Percentiles rank a stretch among this genome's conserved stretches.
phyloP scores from a whole-genome alignment of 92 coral and sea anemone species.

The Galaxea fascicularis region DNA sequence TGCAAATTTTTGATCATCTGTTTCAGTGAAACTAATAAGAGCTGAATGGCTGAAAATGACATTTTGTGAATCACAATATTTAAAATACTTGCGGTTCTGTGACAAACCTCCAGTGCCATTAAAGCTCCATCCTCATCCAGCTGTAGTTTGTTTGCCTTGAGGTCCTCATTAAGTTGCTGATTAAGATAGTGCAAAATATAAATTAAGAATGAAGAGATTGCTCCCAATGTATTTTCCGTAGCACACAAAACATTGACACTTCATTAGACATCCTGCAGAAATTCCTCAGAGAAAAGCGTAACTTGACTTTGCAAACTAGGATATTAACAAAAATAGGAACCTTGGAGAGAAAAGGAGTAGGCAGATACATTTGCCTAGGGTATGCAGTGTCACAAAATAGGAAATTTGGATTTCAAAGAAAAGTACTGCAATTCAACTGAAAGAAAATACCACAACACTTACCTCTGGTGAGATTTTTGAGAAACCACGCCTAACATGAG shows the following conservation, averaged over 20 bases:
- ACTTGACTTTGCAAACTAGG: too few species aligned
- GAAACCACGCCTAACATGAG: constrained; percentile 87
- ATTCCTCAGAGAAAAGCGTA: too few species aligned
- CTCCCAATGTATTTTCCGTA: neutral
- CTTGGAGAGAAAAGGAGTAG: too few species aligned
- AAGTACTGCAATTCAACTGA: too few species aligned
- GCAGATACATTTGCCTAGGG: too few species aligned
- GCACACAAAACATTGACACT: too few species aligned
- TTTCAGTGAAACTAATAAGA: too few species aligned
- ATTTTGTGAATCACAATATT: neutral
- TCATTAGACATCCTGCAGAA: too few species aligned
- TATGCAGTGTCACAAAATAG: too few species aligned
- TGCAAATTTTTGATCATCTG: too few species aligned
- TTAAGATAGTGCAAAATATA: neutral
- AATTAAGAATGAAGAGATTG: neutral
- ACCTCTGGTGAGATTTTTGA: constrained; percentile 94
- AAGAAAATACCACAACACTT: neutral
- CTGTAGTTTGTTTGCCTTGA: constrained; percentile 74
- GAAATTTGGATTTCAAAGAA: too few species aligned
- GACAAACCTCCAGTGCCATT: constrained; percentile 68
- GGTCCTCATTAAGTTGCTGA: constrained; percentile 89
- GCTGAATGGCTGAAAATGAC: neutral
- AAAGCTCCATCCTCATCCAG: constrained; percentile 87
- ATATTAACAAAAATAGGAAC: too few species aligned
- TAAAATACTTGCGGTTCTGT: neutral